Evolutionary conservation across 92 coral and sea anemone species (phyloP).

Genomic region (Zoanthus solanderi): DNA sequence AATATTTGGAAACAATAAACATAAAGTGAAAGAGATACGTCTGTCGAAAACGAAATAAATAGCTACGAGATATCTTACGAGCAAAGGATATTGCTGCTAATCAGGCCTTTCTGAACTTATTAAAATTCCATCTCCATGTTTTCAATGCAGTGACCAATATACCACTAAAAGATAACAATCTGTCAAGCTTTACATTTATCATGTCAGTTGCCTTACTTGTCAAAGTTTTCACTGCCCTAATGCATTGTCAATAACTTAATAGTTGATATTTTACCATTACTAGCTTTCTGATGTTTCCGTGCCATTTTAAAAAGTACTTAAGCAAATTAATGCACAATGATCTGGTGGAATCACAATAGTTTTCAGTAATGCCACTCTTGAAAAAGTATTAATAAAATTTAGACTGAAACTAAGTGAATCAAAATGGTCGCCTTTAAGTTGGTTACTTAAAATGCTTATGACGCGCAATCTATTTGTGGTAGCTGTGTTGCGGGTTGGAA

Average conservation of each 20-base stretch:
- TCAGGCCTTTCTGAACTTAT: not conserved
- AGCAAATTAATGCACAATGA: constrained; percentile 19
- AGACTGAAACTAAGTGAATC: not conserved
- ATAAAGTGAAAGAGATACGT: constrained; percentile 3
- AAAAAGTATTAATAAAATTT: not conserved
- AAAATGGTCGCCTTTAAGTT: not conserved
- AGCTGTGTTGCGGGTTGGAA: constrained; percentile 15
- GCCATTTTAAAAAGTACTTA: not conserved
- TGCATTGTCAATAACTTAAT: constrained; percentile 22
- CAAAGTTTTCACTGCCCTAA: constrained; percentile 7
- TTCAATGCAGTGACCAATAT: constrained; percentile 6
- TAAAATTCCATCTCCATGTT: constrained; percentile 14
- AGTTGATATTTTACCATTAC: not conserved
- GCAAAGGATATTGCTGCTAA: not conserved
- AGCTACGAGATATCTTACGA: not conserved
- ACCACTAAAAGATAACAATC: constrained; percentile 34
- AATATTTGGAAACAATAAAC: constrained; percentile 16
- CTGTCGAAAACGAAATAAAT: constrained; percentile 4
- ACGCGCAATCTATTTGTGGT: constrained; percentile 40
- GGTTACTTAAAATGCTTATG: not conserved
- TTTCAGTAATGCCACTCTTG: not conserved
- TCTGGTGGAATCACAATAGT: not conserved
- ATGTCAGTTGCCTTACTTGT: not conserved
- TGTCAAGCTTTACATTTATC: constrained; percentile 11
- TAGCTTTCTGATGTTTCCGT: not conserved